Conservation (phyloP, 2,888 invertebrate species). For the Eilema sororculum region DNA sequence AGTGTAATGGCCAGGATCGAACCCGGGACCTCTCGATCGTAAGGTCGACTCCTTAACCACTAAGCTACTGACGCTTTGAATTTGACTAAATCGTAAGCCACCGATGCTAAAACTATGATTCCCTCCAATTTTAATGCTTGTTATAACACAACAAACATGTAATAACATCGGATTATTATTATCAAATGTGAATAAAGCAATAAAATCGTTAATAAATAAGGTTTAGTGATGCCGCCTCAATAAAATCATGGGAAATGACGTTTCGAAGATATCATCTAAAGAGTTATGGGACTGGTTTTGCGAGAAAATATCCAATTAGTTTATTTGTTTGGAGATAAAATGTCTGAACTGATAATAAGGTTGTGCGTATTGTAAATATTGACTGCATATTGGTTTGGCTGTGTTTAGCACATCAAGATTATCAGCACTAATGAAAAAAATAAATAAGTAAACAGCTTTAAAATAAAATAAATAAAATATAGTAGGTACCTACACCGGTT, state of each 20-base stretch:
- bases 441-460: no score
- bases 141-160: not conserved
- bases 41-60: no score
- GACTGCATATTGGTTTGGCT: no score
- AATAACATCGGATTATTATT: constrained; percentile 4
- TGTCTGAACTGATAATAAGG: constrained; percentile 29
- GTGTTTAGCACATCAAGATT: no score
- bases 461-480: no score
- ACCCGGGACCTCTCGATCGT: no score
- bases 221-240: constrained; percentile 31
- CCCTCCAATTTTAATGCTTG: not conserved
- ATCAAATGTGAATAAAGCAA: constrained; percentile 26
- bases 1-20: no score
- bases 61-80: no score
- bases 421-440: no score
- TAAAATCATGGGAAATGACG: constrained; percentile 48
- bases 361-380: constrained; percentile 12
- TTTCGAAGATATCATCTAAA: constrained; percentile 26
- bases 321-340: constrained; percentile 28
- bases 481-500: no score
- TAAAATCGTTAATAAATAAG: constrained; percentile 35
- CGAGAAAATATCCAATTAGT: constrained; percentile 41
- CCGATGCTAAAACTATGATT: not conserved
- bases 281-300: constrained; percentile 36
- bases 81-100: not conserved